These are phyloP conservation scores for Morone chrysops DNA, from an alignment of 2,113 vertebrate species.

Conservation along the genomic window DNA sequence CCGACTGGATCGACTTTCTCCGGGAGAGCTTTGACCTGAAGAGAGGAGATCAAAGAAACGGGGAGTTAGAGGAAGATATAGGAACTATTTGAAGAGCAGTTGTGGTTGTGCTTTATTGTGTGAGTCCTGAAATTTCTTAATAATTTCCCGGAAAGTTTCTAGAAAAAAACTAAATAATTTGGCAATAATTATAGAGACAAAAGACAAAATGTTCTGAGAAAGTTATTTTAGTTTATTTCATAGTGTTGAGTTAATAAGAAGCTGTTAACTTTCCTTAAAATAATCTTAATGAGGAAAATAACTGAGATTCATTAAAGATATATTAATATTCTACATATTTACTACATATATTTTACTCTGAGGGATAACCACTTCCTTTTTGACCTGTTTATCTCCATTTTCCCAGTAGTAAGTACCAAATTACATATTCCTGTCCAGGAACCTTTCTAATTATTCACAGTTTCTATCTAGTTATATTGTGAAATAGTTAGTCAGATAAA, in stretches of 20 bases:
- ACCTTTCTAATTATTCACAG: too few species aligned
- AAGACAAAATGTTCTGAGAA: too few species aligned
- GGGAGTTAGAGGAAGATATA: background rate
- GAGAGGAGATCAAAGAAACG: background rate
- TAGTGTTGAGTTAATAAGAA: too few species aligned
- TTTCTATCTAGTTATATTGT: too few species aligned
- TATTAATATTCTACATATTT: background rate
- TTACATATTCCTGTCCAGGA: background rate
- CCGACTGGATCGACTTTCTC: constrained; percentile 92
- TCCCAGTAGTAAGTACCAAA: background rate
- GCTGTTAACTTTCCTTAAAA: too few species aligned
- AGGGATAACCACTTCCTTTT: background rate
- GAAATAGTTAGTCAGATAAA: too few species aligned
- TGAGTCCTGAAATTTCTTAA: too few species aligned
- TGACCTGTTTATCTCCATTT: background rate
- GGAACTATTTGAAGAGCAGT: background rate
- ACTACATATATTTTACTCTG: too few species aligned
- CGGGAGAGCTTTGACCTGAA: constrained; percentile 95
- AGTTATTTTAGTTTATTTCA: too few species aligned
- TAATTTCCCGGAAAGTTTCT: background rate
- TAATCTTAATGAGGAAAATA: too few species aligned
- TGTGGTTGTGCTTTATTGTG: background rate
- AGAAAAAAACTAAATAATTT: background rate
- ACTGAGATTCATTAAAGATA: too few species aligned
- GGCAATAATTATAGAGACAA: too few species aligned